These are phyloP conservation scores for Trichopria drosophilae DNA, from an alignment of 2,888 invertebrate species.

Conservation along the genomic window DNA sequence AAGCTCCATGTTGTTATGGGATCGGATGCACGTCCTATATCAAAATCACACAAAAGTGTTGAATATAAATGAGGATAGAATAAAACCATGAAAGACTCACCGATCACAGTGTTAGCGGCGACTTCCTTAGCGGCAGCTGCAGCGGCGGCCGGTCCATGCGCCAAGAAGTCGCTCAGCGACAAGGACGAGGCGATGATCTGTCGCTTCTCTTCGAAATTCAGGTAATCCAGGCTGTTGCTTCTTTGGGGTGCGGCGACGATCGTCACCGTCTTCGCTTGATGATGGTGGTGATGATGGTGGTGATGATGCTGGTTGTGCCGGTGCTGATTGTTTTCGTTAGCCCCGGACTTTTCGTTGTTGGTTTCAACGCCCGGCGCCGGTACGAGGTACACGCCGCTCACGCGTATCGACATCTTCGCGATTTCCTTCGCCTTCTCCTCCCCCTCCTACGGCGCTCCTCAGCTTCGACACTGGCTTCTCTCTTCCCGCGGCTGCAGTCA, in stretches of 20 bases:
- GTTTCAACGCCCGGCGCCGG: conserved; percentile 43
- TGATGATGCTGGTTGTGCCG: conserved; percentile 42
- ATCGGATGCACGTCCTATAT: neutral
- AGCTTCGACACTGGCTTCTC: neutral
- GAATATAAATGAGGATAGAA: neutral
- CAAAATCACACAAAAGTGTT: neutral
- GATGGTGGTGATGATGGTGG: conserved; percentile 44
- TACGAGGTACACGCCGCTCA: conserved; percentile 56
- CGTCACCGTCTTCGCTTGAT: conserved; percentile 63
- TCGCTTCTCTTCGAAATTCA: conserved; percentile 89
- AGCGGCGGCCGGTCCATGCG: conserved; percentile 67
- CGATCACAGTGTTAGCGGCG: conserved; percentile 59
- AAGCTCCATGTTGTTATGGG: no score
- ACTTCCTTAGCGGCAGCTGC: conserved; percentile 61
- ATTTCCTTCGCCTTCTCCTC: conserved; percentile 8
- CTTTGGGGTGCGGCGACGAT: conserved; percentile 68
- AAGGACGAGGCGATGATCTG: conserved; percentile 86
- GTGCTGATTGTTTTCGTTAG: conserved; percentile 30
- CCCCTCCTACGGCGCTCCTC: neutral
- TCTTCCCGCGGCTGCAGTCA: neutral
- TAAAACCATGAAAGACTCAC: conserved; percentile 44
- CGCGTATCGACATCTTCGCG: conserved; percentile 54
- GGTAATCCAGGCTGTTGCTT: conserved; percentile 84
- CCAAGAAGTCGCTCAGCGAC: conserved; percentile 82
- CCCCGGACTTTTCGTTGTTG: conserved; percentile 39